Evolutionary conservation across 2,888 invertebrate species (phyloP), one percentile per base, ranked within the genome.

Genomic region (Glomeris marginata): DNA sequence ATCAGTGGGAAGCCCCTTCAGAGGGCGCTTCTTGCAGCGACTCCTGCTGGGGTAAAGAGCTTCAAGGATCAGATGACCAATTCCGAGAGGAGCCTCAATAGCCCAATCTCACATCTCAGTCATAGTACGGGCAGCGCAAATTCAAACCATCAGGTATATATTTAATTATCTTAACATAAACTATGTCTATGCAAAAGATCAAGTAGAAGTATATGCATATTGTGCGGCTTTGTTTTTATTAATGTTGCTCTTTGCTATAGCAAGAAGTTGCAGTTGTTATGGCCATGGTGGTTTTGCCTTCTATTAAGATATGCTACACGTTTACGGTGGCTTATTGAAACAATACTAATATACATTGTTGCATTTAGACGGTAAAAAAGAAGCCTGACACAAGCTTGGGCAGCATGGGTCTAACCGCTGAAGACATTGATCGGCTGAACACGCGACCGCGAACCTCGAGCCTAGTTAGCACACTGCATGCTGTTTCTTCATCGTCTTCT

Each of bases 1-100:
- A 88, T 91, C 62, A 90, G 90, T 55, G 91, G 91, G 0, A 90
- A 90, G 63, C 90, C 90, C 0, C 67, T 90, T 45, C 90, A 90
- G 64, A 86, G 84, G 59, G 90, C 90, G 0, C 70, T 91, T 13
- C 68, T 91, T 52, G 90, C 88, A 3, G 88, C 90, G 3, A 85
- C 88, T 84, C 85, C 60, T 86, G 66, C 84, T 78, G 55, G 60
- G 6, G 59, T 61, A 33, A 61, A 60, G 49, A 54, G 60, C 13
- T 58, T 61, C 40, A 61, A 60, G 47, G 60, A 61, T 50, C 71
- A 87, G 41, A 86, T 88, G 66, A 86, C 86, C 60, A 87, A 87
- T 64, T 88, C 88, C 67, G 90, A 91, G 67, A 74, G 90, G 48
- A 88, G 88, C 64, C 73, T 91, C 41, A 90, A 90, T 65, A 90